Conservation (phyloP, 2,888 invertebrate species). For the Leucania comma region DNA sequence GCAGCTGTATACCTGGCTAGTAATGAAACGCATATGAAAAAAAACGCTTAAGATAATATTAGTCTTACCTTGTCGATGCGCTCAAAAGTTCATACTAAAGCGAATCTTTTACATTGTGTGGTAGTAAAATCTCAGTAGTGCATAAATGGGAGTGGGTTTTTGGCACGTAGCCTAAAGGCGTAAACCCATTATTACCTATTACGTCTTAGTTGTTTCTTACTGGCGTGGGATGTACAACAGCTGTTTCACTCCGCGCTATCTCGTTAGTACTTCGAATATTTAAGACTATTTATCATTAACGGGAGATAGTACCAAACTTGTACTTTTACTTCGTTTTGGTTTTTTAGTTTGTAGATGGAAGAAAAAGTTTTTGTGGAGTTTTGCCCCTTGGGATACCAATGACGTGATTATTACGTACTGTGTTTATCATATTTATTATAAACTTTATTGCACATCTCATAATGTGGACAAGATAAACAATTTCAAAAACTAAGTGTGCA, state of each 20-base stretch:
- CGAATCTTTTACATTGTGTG: not conserved
- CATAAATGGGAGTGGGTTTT: conserved; percentile 21
- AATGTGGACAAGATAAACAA: no score
- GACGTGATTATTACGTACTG: not conserved
- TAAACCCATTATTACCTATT: conserved; percentile 49
- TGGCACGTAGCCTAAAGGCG: conserved; percentile 52
- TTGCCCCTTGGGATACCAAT: not conserved
- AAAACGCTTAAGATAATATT: no score
- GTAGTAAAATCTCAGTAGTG: conserved; percentile 27
- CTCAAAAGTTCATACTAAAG: no score
- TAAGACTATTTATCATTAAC: conserved; percentile 24
- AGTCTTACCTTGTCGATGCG: no score
- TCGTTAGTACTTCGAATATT: conserved; percentile 24
- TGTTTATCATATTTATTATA: not conserved
- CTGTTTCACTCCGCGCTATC: conserved; percentile 42
- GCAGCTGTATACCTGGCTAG: no score
- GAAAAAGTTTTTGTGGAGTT: not conserved
- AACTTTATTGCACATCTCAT: no score
- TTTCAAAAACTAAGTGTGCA: no score
- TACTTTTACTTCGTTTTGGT: not conserved
- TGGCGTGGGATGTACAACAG: conserved; percentile 47
- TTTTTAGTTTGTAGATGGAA: not conserved
- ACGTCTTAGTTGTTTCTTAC: conserved; percentile 50
- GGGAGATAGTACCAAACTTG: not conserved
- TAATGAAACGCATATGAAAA: no score